phyloP scores from a whole-genome alignment of 30 jellyfish, hydroid and myxozoan species.

The Aurelia sp. region DNA sequence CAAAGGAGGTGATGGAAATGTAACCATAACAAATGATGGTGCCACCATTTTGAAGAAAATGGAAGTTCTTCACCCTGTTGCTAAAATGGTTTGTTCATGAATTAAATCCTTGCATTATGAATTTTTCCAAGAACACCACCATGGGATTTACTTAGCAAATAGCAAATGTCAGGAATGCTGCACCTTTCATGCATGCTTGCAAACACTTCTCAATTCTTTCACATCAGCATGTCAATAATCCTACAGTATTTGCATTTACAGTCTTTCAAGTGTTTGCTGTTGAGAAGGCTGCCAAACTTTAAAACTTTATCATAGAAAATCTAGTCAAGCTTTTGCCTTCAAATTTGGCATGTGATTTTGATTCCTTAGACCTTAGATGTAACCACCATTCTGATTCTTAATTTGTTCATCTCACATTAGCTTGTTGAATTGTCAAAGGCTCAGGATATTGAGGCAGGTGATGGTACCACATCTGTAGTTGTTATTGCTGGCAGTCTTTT shows the following conservation, averaged over 20 bases:
- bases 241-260: too few relatives aligned
- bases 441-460: constrained; percentile 99
- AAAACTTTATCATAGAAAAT: too few relatives aligned
- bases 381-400: neutral
- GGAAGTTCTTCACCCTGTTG: constrained; percentile 99
- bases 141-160: too few relatives aligned
- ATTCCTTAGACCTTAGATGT: too few relatives aligned
- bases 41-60: constrained; percentile 96
- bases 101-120: neutral
- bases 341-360: too few relatives aligned
- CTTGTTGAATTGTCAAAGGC: constrained; percentile 96
- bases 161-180: too few relatives aligned
- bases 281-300: too few relatives aligned
- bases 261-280: too few relatives aligned
- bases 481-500: constrained; percentile 97
- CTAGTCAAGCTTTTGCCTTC: too few relatives aligned
- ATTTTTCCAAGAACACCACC: neutral
- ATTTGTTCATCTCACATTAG: constrained; percentile 27
- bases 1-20: constrained; percentile 90
- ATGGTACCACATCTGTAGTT: constrained; percentile 99
- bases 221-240: too few relatives aligned
- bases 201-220: too few relatives aligned
- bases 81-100: constrained; percentile 83
- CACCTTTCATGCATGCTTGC: too few relatives aligned
- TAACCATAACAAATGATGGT: constrained; percentile 98